These are phyloP conservation scores for Drosophila flavopinicola DNA, from an alignment of 2,888 invertebrate genomes.

Conservation along the genomic window DNA sequence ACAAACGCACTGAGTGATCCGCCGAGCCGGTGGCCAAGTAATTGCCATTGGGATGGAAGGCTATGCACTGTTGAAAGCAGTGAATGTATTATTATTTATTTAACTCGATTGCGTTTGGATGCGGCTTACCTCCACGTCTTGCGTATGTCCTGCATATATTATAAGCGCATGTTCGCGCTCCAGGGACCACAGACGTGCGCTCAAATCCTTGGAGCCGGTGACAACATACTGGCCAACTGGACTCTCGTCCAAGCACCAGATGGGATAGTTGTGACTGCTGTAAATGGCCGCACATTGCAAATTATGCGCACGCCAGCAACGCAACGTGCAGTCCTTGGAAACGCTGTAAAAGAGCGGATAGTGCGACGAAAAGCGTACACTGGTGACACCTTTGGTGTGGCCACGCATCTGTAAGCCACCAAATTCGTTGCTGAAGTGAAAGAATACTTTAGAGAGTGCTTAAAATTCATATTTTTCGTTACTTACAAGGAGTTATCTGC, in stretches of 20 bases:
- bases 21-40: conserved; percentile 95
- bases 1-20: conserved; percentile 94
- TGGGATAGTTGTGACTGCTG: conserved; percentile 94
- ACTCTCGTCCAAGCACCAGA: conserved; percentile 94
- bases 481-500: conserved; percentile 82
- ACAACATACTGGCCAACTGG: conserved; percentile 91
- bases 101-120: background rate
- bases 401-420: conserved; percentile 88
- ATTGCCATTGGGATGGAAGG: conserved; percentile 96
- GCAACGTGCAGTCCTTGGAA: conserved; percentile 91
- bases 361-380: conserved; percentile 86
- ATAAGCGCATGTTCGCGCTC: conserved; percentile 93
- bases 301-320: conserved; percentile 89
- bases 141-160: conserved; percentile 94
- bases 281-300: conserved; percentile 87
- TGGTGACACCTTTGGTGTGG: conserved; percentile 90
- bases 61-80: conserved; percentile 81
- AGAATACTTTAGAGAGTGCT: background rate
- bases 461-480: background rate
- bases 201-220: conserved; percentile 94
- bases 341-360: conserved; percentile 88
- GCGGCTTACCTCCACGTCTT: conserved; percentile 92
- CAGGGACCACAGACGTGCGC: conserved; percentile 92
- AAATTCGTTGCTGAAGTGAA: conserved; percentile 69
- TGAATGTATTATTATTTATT: background rate